phyloP scores from a whole-genome alignment of 2,113 vertebrate species.

The Melanotaenia duboulayi region DNA sequence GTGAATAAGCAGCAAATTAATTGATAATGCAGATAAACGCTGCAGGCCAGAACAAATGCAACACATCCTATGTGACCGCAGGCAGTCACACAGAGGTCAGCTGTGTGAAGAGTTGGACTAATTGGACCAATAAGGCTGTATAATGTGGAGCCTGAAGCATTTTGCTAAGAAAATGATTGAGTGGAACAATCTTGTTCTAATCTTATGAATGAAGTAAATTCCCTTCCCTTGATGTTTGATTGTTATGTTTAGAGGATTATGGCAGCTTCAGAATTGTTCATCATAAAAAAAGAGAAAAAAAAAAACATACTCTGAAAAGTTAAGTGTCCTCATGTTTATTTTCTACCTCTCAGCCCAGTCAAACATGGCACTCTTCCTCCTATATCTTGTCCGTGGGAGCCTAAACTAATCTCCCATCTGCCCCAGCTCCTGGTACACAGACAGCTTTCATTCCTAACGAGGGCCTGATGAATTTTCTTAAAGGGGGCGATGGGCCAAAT shows the following conservation, averaged over 20 bases:
- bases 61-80: constrained; percentile 1
- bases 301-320: not conserved
- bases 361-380: constrained; percentile 49
- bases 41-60: constrained; percentile 11
- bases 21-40: not conserved
- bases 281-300: not conserved
- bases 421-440: constrained; percentile 67
- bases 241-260: not conserved
- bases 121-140: not conserved
- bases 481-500: constrained; percentile 80
- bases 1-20: not conserved
- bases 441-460: constrained; percentile 80
- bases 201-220: constrained; percentile 11
- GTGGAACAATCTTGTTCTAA: not conserved
- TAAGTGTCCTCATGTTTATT: constrained; percentile 44
- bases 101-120: constrained; percentile 4
- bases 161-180: not conserved
- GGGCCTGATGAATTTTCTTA: constrained; percentile 81
- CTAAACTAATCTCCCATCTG: constrained; percentile 75
- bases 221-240: not conserved
- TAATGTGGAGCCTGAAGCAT: not conserved
- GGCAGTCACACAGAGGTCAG: constrained; percentile 18
- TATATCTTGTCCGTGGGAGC: constrained; percentile 67
- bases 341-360: constrained; percentile 40
- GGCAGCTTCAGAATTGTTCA: not conserved